phyloP scores from a whole-genome alignment of 2,113 vertebrate species.

The Saguinus imperator region DNA sequence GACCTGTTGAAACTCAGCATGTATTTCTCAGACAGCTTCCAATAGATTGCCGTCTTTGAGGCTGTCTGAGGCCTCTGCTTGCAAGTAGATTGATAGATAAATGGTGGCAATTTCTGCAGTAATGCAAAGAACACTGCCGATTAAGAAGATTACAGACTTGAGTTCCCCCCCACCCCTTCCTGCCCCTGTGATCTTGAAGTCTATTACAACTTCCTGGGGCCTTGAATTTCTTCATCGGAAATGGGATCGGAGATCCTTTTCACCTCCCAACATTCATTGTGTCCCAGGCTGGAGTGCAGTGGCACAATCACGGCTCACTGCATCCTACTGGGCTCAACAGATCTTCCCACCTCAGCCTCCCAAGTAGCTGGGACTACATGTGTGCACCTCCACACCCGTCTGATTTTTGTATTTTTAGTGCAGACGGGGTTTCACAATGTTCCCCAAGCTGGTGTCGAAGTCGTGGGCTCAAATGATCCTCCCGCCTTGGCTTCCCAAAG shows the following conservation, averaged over 20 bases:
- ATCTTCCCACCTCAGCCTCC: no score
- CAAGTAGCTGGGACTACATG: no score
- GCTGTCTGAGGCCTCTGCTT: background rate
- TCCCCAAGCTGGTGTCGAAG: no score
- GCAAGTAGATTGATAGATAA: background rate
- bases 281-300: background rate
- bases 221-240: slow-evolving; percentile 18
- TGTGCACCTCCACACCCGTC: no score
- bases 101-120: background rate
- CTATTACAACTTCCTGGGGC: background rate
- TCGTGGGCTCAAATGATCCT: no score
- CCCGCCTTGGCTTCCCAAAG: no score
- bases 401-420: no score
- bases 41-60: background rate
- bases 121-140: background rate
- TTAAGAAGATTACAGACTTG: background rate
- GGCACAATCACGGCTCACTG: no score
- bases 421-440: no score
- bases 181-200: background rate
- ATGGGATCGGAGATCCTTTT: background rate
- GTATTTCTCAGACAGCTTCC: background rate
- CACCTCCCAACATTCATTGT: background rate
- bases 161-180: background rate
- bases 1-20: background rate
- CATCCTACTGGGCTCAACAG: no score